Evolutionary conservation across 2,888 invertebrate species (phyloP), one percentile per base, ranked within the genome.

Genomic region (Laspeyria flexula): DNA sequence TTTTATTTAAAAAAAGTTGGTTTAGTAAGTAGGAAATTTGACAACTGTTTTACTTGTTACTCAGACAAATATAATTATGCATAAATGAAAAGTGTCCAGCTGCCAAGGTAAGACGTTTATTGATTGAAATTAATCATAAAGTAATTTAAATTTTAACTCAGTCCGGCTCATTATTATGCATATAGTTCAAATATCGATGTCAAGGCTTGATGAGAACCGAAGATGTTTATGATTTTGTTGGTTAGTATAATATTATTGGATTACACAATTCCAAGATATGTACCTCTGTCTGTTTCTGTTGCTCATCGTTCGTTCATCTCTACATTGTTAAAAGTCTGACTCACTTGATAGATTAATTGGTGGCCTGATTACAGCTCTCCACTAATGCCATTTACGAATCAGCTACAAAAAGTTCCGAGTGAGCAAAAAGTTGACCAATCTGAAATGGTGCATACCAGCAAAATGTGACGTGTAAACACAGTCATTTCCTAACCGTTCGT

Each of bases 401-500:
- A 25, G 5, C 39, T 3, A 1, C 16, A 5, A 21, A 37, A 12
- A 1, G 12, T 37, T 10, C 11, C 11, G 3, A 21, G 9, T 15
- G 12, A 5, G n/a, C 13, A 15, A 39, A 15, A 25, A 13, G 13
- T 15, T 27, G 25, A 10, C 6, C 11, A 23, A 34, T 15, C 18
- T n/a, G 11, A 21, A 37, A 15, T 15, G 15, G 13, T n/a, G 23
- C 15, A 27, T 13, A 34, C 18, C 9, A 34, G 34, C 23, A 12
- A 46, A n/a, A 18, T 1, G 11, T 41, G 15, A 25, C 31, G 42
- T 42, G 21, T 42, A 33, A 43, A 48, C 31, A 21, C 23, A 42
- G 23, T 30, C 30, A 48, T 47, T 47, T 40, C 18, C 40, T 12
- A 47, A 47, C 15, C 34, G 12, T 25, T 46, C 45, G 35, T 33